phyloP scores from a whole-genome alignment of 92 coral and sea anemone species.

The Porites lobata region DNA sequence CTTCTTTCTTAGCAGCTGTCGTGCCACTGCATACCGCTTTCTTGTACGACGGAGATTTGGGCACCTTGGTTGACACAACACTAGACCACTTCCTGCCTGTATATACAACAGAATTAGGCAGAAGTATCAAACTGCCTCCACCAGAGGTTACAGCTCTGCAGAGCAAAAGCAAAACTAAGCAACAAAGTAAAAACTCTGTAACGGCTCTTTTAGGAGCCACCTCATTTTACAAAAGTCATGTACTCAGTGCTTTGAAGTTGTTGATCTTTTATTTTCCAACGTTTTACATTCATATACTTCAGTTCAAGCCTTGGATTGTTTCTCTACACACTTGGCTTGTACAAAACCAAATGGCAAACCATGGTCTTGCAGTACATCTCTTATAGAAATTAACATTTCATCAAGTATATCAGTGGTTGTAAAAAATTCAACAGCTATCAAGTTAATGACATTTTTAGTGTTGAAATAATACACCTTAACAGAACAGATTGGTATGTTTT shows the following conservation, averaged over 20 bases:
- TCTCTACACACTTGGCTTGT: not conserved
- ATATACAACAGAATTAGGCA: constrained; percentile 35
- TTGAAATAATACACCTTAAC: too few species aligned
- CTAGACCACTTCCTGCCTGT: constrained; percentile 61
- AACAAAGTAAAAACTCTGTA: not conserved
- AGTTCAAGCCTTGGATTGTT: not conserved
- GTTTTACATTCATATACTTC: not conserved
- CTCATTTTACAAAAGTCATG: not conserved
- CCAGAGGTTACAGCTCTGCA: constrained; percentile 58
- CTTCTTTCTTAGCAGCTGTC: constrained; percentile 27
- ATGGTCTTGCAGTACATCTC: not conserved
- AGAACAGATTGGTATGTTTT: too few species aligned
- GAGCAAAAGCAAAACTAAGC: constrained; percentile 27
- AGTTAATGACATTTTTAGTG: too few species aligned
- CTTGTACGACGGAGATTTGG: constrained; percentile 59
- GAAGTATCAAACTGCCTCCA: constrained; percentile 42
- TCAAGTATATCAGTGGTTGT: too few species aligned
- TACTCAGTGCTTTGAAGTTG: not conserved
- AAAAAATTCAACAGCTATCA: too few species aligned
- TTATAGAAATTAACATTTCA: too few species aligned
- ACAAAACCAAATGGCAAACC: not conserved
- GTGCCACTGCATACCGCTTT: constrained; percentile 58
- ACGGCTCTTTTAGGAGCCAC: constrained; percentile 3
- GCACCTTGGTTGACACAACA: constrained; percentile 47
- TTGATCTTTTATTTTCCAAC: not conserved